Evolutionary conservation across 2,888 invertebrate species (phyloP).

Genomic region (Hofmannophila pseudospretella): DNA sequence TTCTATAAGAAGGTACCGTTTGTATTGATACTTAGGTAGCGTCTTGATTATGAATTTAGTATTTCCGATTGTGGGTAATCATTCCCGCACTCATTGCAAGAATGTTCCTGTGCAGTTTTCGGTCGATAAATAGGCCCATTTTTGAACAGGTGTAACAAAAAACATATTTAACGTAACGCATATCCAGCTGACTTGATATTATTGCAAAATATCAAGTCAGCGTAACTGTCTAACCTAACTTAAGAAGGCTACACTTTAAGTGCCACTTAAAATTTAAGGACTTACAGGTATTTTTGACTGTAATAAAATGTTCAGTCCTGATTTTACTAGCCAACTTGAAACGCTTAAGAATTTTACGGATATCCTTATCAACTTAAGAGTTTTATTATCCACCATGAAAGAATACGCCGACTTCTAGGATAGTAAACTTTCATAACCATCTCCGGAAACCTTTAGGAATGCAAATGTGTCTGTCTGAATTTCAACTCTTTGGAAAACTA

Average conservation of each 20-base stretch:
- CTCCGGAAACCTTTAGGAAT: constrained; percentile 53
- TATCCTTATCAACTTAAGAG: not conserved
- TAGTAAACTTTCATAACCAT: constrained; percentile 49
- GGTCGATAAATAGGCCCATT: no score
- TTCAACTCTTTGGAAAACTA: constrained; percentile 61
- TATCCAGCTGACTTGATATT: no score
- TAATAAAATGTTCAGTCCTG: not conserved
- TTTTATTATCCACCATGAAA: constrained; percentile 8
- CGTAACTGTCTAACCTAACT: no score
- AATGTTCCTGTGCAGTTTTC: no score
- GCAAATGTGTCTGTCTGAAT: constrained; percentile 65
- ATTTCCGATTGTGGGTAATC: no score
- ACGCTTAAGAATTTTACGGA: not conserved
- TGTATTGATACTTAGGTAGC: no score
- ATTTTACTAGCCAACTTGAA: not conserved
- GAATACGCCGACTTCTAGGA: constrained; percentile 23
- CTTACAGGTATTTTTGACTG: not conserved
- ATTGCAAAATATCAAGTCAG: no score
- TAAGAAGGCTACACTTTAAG: not conserved
- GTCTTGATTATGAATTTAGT: no score
- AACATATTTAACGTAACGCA: no score
- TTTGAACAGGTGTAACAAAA: no score
- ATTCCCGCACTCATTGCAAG: no score
- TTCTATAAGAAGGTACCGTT: no score
- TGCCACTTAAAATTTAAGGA: not conserved